Base-by-base conservation (phyloP, 2,888 invertebrate species). In the Rotaria sp. region DNA sequence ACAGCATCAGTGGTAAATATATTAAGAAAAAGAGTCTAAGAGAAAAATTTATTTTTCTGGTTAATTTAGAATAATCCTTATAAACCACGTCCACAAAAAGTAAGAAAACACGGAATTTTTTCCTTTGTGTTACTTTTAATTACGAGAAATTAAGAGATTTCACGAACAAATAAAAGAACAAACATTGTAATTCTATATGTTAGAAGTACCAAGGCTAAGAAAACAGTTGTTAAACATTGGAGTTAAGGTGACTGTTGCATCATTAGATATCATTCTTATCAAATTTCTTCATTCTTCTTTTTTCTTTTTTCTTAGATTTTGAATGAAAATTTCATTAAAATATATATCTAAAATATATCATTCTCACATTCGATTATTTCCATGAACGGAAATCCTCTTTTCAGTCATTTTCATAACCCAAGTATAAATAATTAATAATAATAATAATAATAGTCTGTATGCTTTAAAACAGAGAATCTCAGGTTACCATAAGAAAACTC, bases 61-160 rank as follows among this genome's bases (percentile, higher is more conserved):
- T 26, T 26, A 10, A 3, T 80, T 41, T 80, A 80, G 75, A 80
- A 80, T 80, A 80, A 45, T 80, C 75, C 24, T 80, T 80, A 45
- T 45, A 80, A 80, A 45, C 45, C 80, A 80, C 80, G 80, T 45
- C 45, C 80, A 45, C 67, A 35, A 67, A 67, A 67, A 30, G 67
- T 67, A 35, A 67, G 67, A 35, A 21, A 67, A 0, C 8, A 3
- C 15, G 2, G 3, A 30, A 3, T 67, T 30, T 30, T 67, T 30
- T 30, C 4, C 59, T 15, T 0, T 50, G 13, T 50, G 13, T 50
- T 24, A 52, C 8, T 52, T 21, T 52, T 24, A 52, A 52, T 24
- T 50, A 50, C 18, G 18, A 50, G 15, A 52, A 52, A 52, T 52
- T 5, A 52, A 52, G 24, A 52, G 52, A 52, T 52, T 52, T 52